Evolutionary conservation across 2,113 vertebrate species (phyloP).

Genomic region (Aleadryas rufinucha): DNA sequence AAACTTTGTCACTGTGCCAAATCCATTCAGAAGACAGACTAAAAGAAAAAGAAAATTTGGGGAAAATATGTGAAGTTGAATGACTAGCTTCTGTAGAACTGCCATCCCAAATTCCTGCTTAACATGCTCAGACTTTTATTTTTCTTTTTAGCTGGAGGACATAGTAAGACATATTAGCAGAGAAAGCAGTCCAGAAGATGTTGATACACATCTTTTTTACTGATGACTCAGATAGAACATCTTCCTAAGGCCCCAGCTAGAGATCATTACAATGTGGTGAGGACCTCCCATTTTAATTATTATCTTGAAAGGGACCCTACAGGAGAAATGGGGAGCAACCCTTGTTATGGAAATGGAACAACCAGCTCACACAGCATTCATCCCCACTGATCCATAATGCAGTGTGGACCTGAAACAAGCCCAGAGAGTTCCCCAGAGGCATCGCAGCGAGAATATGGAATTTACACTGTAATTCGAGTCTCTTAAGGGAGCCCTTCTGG

Average conservation of each 20-base stretch:
- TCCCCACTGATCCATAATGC: background rate
- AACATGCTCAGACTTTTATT: background rate
- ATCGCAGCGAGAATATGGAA: fast-evolving
- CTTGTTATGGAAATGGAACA: background rate
- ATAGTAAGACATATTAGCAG: background rate
- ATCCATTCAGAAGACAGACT: background rate
- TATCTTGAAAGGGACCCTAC: background rate
- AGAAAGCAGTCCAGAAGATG: background rate
- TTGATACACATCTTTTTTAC: too few relatives aligned
- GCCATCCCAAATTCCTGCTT: background rate
- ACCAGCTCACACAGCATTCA: background rate
- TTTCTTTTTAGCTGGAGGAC: background rate
- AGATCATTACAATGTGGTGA: background rate
- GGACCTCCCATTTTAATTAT: background rate
- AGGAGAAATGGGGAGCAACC: background rate
- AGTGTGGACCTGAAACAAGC: background rate
- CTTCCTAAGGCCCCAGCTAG: background rate
- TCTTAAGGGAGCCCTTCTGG: background rate
- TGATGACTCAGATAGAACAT: background rate
- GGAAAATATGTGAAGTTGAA: background rate
- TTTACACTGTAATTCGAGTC: fast-evolving
- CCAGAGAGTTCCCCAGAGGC: background rate
- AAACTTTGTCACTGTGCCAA: background rate
- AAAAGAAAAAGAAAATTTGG: background rate
- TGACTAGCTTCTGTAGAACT: background rate